A percentile compares a stretch with the other conserved stretches of the same genome.
These are phyloP conservation scores for Autographa gamma DNA, from an alignment of 2,888 invertebrate genomes.

Conservation along the genomic window DNA sequence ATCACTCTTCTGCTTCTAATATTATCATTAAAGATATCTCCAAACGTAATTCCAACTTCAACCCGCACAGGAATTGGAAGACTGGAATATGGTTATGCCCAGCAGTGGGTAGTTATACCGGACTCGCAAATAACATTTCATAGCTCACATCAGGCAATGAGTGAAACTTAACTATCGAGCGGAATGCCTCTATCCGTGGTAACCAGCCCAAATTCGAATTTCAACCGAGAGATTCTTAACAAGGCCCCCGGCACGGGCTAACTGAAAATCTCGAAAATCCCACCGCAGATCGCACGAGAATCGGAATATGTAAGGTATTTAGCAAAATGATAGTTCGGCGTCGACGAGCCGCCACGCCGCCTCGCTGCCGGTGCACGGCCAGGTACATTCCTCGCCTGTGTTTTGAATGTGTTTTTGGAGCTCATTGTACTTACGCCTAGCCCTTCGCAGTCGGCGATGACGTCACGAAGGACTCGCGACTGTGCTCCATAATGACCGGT, in stretches of 20 bases:
- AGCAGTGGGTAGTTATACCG: not conserved
- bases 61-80: not conserved
- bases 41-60: not conserved
- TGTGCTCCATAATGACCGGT: slow-evolving; percentile 10
- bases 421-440: slow-evolving; percentile 14
- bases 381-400: slow-evolving; percentile 61
- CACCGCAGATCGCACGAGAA: slow-evolving; percentile 82
- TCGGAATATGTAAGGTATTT: slow-evolving; percentile 86
- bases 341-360: slow-evolving; percentile 15
- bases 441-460: not conserved
- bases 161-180: slow-evolving; percentile 36
- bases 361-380: slow-evolving; percentile 25
- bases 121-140: slow-evolving; percentile 14
- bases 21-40: not conserved
- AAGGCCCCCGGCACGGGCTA: slow-evolving; percentile 72
- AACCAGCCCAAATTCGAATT: slow-evolving; percentile 77
- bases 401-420: slow-evolving; percentile 55
- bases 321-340: slow-evolving; percentile 71
- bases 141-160: slow-evolving; percentile 17
- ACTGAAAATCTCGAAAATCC: slow-evolving; percentile 86
- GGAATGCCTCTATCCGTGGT: slow-evolving; percentile 71
- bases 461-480: not conserved
- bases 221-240: slow-evolving; percentile 83
- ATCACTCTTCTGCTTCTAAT: not conserved
- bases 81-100: not conserved